Evolutionary conservation across 2,113 vertebrate genomes (phyloP).

Genomic region (Peromyscus maniculatus): DNA sequence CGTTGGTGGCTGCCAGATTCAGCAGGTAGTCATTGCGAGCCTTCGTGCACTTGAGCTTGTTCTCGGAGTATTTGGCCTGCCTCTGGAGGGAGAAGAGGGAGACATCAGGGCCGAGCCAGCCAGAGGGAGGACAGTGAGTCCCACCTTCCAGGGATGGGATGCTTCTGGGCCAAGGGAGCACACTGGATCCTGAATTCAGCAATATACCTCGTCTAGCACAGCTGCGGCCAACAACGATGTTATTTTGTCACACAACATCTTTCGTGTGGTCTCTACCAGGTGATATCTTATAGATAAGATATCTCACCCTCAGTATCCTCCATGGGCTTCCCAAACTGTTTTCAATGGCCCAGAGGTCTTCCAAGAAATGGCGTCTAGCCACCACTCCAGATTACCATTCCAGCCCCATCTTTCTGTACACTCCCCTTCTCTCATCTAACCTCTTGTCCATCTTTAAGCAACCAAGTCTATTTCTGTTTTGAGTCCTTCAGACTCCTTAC

Average conservation of each 20-base stretch:
- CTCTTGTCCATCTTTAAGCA: background rate
- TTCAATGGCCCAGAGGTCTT: background rate
- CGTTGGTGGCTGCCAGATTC: slow-evolving; percentile 96
- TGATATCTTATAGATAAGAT: background rate
- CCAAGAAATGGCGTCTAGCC: background rate
- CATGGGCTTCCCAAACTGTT: background rate
- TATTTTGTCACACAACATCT: background rate
- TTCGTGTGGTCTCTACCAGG: background rate
- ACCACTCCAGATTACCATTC: background rate
- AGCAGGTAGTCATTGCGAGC: slow-evolving; percentile 98
- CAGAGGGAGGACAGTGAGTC: background rate
- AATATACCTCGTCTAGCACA: background rate
- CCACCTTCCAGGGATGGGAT: background rate
- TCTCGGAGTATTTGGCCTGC: slow-evolving; percentile 99
- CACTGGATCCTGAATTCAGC: background rate
- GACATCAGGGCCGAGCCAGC: background rate
- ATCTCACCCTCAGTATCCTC: background rate
- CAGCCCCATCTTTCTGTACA: background rate
- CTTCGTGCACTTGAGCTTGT: slow-evolving; percentile 99
- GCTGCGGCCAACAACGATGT: fast-evolving
- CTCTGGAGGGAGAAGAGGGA: slow-evolving; percentile 88
- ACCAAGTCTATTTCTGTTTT: background rate
- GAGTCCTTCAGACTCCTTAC: background rate
- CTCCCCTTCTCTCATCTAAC: background rate
- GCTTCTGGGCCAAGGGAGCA: background rate